Conservation (phyloP, 2,888 invertebrate genomes). For the Psylliodes chrysocephalus region DNA sequence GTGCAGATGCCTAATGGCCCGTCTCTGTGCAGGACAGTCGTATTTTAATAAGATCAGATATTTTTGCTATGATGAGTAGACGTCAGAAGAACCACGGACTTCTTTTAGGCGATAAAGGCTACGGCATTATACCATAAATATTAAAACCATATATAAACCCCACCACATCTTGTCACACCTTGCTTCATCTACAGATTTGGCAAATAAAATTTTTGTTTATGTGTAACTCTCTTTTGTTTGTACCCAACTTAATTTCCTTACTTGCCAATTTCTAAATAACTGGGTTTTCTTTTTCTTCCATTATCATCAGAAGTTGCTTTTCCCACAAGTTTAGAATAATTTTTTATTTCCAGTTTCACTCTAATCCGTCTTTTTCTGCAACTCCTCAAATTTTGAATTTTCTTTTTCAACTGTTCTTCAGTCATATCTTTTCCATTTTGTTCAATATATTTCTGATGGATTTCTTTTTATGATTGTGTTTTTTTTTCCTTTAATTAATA, state of each 20-base stretch:
- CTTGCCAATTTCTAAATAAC: background rate
- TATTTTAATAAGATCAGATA: constrained; percentile 2
- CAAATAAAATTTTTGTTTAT: background rate
- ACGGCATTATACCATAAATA: background rate
- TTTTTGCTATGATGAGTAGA: background rate
- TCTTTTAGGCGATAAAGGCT: background rate
- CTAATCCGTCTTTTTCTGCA: no score
- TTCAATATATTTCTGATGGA: background rate
- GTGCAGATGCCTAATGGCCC: background rate
- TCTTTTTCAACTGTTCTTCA: background rate
- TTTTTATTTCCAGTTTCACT: no score
- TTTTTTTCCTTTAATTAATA: background rate
- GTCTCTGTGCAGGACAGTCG: background rate
- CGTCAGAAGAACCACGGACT: background rate
- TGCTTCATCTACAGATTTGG: background rate
- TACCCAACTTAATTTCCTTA: background rate
- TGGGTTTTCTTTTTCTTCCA: no score
- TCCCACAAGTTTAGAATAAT: no score
- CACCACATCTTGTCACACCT: background rate
- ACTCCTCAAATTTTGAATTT: no score
- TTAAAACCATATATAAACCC: background rate
- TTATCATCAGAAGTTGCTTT: no score
- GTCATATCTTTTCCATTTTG: background rate
- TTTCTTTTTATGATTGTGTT: background rate
- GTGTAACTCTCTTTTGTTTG: background rate